Evolutionary conservation across 2,888 invertebrate species (phyloP), one percentile per base, ranked within the genome.

Genomic region (Clistopyga incitator): DNA sequence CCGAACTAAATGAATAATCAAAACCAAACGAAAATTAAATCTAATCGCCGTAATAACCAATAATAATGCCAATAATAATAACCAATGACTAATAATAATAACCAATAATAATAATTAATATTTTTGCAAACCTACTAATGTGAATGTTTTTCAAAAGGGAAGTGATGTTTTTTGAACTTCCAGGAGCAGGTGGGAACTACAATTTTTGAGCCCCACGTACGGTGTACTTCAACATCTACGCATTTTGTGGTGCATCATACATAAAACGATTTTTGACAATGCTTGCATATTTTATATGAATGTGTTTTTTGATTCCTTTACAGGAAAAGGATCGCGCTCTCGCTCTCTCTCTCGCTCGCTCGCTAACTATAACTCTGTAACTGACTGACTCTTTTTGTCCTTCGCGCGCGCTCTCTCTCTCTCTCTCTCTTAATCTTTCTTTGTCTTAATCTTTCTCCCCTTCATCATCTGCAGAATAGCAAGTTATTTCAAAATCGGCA

Each of bases 241-340:
- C 92, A 92, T 93, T 93, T 93, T 93, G 92, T 92, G 93, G 93
- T 93, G 93, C 93, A 93, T 94, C 93, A 93, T 92, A 93, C 92
- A 92, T 90, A 71, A 56, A 18, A 67, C 89, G 78, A 91, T 94
- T 94, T 94, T 94, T 94, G 93, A 94, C 93, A 92, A 94, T 94
- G 94, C 94, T 94, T 94, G 93, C 92, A 92, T 91, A 92, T 92
- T 92, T 92, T 92, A 92, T 92, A 91, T 92, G 92, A 93, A 93
- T 93, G 92, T 93, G 91, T 90, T 92, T 93, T 93, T 93, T 92
- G 90, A 92, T 92, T 92, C 92, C 92, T 92, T 93, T 93, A 92
- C 93, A 93, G 93, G 93, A 93, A 38, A 84, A 92, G 91, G 91
- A 93, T 91, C 91, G 91, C 90, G 92, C 92, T 92, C 91, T 92